Conservation (phyloP, 2,888 invertebrate genomes). For the Hylaea fasciaria region DNA sequence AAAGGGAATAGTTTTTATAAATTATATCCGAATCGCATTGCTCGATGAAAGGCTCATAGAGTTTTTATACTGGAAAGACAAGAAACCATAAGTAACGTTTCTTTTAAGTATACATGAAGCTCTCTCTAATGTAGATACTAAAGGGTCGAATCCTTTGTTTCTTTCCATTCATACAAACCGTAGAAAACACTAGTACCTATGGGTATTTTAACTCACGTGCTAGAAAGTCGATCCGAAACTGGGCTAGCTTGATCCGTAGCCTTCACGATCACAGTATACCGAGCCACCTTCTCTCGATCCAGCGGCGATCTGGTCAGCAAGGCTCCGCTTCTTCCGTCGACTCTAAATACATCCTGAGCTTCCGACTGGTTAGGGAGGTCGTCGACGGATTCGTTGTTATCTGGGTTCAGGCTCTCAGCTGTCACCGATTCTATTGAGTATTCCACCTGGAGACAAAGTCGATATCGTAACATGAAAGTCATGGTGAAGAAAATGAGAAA, state of each 20-base stretch:
- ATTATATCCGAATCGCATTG: too few relatives aligned
- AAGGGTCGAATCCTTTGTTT: too few relatives aligned
- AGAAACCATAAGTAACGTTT: too few relatives aligned
- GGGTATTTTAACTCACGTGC: constrained; percentile 87
- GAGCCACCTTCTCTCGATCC: constrained; percentile 94
- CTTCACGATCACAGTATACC: constrained; percentile 93
- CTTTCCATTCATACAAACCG: too few relatives aligned
- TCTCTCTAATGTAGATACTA: too few relatives aligned
- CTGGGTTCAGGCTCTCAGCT: constrained; percentile 72
- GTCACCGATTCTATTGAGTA: constrained; percentile 90
- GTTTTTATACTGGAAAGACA: too few relatives aligned
- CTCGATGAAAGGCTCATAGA: too few relatives aligned
- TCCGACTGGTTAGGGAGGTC: constrained; percentile 67
- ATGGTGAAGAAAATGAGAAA: too few relatives aligned
- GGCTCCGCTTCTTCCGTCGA: constrained; percentile 94
- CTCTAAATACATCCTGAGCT: constrained; percentile 91
- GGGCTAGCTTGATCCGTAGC: constrained; percentile 94
- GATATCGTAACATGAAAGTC: too few relatives aligned
- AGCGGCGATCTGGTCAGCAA: constrained; percentile 92
- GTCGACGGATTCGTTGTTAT: constrained; percentile 71
- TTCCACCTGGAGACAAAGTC: constrained; percentile 82
- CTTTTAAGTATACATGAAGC: too few relatives aligned
- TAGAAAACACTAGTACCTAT: too few relatives aligned
- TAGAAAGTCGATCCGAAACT: constrained; percentile 90
- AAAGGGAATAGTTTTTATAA: too few relatives aligned